Evolutionary conservation across 2,113 vertebrate genomes (phyloP).

Genomic region (Ibidorhyncha struthersii): DNA sequence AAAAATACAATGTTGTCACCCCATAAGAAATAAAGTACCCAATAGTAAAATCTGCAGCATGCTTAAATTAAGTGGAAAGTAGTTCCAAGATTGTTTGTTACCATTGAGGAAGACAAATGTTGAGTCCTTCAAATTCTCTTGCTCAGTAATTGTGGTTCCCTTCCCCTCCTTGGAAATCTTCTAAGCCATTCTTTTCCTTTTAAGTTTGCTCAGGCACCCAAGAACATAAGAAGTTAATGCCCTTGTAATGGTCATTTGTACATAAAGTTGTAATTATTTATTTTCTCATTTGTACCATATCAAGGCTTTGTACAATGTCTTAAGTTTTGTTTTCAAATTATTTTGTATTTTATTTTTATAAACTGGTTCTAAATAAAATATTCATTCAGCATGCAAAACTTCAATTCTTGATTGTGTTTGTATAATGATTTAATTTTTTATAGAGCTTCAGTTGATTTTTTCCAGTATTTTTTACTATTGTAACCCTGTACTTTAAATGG

Average conservation of each 20-base stretch:
- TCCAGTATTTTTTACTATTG: not conserved
- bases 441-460: not conserved
- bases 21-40: not conserved
- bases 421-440: constrained; percentile 22
- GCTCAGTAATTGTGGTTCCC: not conserved
- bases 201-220: constrained; percentile 73
- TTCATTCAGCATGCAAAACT: constrained; percentile 95
- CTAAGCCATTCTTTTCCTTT: constrained; percentile 31
- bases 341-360: constrained; percentile 99
- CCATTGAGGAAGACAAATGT: not conserved
- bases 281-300: constrained; percentile 98
- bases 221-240: constrained; percentile 62
- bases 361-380: constrained; percentile 98
- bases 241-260: constrained; percentile 84
- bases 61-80: constrained; percentile 9
- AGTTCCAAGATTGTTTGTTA: not conserved
- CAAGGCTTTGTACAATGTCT: constrained; percentile 98
- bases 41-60: not conserved
- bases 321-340: constrained; percentile 94
- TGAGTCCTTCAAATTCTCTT: constrained; percentile 18
- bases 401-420: constrained; percentile 55
- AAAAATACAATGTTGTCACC: not conserved
- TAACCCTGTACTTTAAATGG: not conserved
- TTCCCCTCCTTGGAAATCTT: not conserved
- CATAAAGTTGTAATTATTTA: constrained; percentile 98